phyloP scores from a whole-genome alignment of 2,113 vertebrate species.

The Atractosteus spatula region DNA sequence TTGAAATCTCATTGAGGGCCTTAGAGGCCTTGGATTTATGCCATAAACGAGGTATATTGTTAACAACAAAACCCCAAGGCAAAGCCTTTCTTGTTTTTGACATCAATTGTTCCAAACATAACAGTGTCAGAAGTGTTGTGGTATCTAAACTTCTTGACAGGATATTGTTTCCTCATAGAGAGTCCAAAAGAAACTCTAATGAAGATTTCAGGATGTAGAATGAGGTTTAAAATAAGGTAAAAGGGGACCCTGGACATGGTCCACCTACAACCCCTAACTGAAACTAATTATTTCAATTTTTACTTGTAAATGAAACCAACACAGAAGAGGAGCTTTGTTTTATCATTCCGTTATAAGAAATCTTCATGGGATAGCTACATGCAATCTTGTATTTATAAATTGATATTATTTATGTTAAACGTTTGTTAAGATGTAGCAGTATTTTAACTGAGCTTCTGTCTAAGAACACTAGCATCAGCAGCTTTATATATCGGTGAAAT shows the following conservation, averaged over 20 bases:
- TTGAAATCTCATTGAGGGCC: constrained; percentile 19
- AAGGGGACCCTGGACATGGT: neutral
- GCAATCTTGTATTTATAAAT: neutral
- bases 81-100: constrained; percentile 8
- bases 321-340: neutral
- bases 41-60: constrained; percentile 20
- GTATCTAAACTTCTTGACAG: constrained; percentile 6
- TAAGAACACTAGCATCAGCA: too few species aligned
- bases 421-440: too few species aligned
- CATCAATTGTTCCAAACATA: constrained; percentile 22
- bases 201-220: constrained; percentile 21
- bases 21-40: constrained; percentile 17
- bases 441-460: too few species aligned
- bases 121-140: constrained; percentile 11
- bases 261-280: constrained; percentile 20
- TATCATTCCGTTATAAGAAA: neutral
- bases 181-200: constrained; percentile 6
- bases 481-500: too few species aligned
- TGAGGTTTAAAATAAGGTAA: constrained; percentile 9
- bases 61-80: constrained; percentile 28
- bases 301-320: too few species aligned
- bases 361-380: neutral
- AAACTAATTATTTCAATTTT: neutral
- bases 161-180: constrained; percentile 15
- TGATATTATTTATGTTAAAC: too few species aligned